A percentile compares a stretch with the other conserved stretches of the same genome.
These are phyloP conservation scores for Astur gentilis DNA, from an alignment of 2,113 vertebrate genomes.

Conservation along the genomic window DNA sequence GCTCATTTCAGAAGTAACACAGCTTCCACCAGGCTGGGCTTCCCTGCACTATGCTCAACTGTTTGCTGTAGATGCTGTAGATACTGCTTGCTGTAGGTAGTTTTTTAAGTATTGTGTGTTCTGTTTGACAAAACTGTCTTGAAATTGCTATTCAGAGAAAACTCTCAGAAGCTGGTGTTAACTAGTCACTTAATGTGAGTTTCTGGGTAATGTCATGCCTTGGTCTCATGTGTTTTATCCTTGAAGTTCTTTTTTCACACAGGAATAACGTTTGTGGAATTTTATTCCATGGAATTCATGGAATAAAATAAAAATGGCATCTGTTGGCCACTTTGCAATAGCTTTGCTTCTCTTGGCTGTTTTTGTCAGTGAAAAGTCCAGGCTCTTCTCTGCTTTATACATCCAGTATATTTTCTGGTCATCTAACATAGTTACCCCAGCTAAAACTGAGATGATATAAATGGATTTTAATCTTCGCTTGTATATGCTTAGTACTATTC, in stretches of 20 bases:
- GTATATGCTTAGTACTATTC: background rate
- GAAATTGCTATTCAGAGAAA: background rate
- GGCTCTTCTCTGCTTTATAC: background rate
- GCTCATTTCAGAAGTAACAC: background rate
- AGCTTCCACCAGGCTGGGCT: background rate
- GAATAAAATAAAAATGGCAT: background rate
- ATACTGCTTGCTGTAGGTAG: background rate
- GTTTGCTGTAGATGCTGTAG: background rate
- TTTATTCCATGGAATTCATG: background rate
- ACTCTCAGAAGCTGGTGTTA: background rate
- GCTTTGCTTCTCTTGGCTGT: background rate
- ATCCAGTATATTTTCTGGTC: background rate
- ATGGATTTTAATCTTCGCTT: background rate
- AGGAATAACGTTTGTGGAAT: background rate
- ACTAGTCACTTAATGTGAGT: background rate
- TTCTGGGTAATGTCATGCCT: background rate
- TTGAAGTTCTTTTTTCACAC: background rate
- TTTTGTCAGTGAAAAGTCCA: background rate
- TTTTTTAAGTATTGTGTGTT: background rate
- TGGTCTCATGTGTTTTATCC: background rate
- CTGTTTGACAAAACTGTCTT: background rate
- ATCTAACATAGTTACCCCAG: background rate
- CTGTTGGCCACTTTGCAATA: background rate
- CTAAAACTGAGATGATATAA: background rate
- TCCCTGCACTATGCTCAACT: background rate